Evolutionary conservation across 2,797 vertebrate genomes (phyloP), one percentile per base, ranked within the genome.

Genomic region (Cryptoblepharus egeriae): DNA sequence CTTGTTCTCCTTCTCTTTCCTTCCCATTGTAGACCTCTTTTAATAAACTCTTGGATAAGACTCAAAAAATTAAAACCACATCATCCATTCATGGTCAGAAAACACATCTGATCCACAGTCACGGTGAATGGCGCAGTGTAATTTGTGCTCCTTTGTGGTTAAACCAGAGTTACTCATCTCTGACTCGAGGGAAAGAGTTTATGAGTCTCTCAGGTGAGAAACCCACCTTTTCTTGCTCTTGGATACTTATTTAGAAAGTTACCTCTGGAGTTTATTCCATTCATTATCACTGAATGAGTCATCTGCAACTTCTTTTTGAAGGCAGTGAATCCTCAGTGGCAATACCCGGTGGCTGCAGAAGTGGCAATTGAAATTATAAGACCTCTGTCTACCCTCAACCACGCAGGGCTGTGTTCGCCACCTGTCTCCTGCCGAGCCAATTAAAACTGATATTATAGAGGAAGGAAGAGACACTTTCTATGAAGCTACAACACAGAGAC

Each of bases 221-320:
- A 74, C 58, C 2, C 73, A 64, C 63, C 55, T 71, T 76, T n/a
- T 75, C 72, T 85, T 81, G 0, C 69, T 80, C 69, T 79, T 75
- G 68, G 24, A 81, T 88, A 88, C 3, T 1, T 49, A 52, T 2
- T 1, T 49, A 52, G 15, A 18, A 0, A 55, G 18, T 30, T 55
- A 35, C 45, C 30, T 60, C 68, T 35, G 81, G 58, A 32, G 2
- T 60, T n/a, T 13, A 42, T 64, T 80, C 0, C 2, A 74, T 64
- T 81, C 85, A 2, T 76, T 85, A 18, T 78, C 79, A 70, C 72
- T 83, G 87, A 70, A 63, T 92, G 93, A 92, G 83, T 92, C 92
- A 90, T 30, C 67, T 68, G 74, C 68, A 73, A 49, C 77, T 79
- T 32, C 89, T 11, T 39, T 45, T 61, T 3, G 28, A 42, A 30